These are phyloP conservation scores for Cacoxenus indagator DNA, from an alignment of 2,888 invertebrate species.

Conservation along the genomic window DNA sequence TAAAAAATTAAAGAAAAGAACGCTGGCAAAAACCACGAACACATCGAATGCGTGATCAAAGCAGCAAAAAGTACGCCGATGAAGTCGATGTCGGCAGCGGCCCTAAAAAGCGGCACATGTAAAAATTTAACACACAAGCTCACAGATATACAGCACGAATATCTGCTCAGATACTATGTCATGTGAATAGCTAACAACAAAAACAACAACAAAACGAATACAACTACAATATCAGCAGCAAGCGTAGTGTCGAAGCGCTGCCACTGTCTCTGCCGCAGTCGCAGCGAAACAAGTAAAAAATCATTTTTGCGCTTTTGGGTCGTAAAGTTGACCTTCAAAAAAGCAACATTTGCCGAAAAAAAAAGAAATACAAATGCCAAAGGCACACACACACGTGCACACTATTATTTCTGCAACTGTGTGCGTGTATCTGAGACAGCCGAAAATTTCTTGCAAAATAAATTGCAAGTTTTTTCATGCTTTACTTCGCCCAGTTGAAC, in stretches of 20 bases:
- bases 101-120: constrained; percentile 20
- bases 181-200: constrained; percentile 33
- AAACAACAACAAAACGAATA: constrained; percentile 41
- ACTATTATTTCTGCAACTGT: constrained; percentile 19
- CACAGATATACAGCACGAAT: constrained; percentile 37
- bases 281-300: constrained; percentile 12
- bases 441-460: constrained; percentile 41
- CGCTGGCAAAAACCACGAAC: background rate
- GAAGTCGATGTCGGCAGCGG: background rate
- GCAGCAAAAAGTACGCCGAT: background rate
- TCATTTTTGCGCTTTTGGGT: constrained; percentile 64
- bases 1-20: constrained; percentile 39
- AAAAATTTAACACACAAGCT: constrained; percentile 3
- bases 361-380: constrained; percentile 36
- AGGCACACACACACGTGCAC: constrained; percentile 33
- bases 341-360: constrained; percentile 64
- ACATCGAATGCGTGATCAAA: constrained; percentile 11
- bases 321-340: constrained; percentile 71
- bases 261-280: no score
- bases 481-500: constrained; percentile 60
- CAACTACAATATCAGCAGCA: constrained; percentile 24
- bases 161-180: background rate
- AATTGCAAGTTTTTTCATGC: constrained; percentile 50
- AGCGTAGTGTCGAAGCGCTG: no score
- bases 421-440: constrained; percentile 15